Conservation (phyloP, 2,113 vertebrate genomes). For the Macquaria ambigua region DNA sequence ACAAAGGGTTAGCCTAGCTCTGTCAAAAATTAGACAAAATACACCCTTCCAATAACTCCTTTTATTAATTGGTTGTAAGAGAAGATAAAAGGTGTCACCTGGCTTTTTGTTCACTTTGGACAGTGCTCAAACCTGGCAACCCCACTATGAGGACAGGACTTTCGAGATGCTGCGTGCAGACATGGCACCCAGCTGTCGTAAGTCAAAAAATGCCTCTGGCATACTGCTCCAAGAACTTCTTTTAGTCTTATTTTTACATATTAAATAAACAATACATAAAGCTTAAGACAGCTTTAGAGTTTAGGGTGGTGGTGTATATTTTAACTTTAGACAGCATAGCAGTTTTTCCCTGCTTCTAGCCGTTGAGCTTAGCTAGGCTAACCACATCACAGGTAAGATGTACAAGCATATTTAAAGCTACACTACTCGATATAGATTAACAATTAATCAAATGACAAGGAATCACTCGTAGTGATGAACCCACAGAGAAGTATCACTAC, state of each 20-base stretch:
- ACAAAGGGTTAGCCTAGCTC: neutral
- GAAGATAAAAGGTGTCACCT: neutral
- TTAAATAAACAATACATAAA: neutral
- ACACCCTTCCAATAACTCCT: neutral
- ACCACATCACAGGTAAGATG: neutral
- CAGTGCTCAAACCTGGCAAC: conserved; percentile 14
- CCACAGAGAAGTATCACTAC: neutral
- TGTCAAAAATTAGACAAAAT: neutral
- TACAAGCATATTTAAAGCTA: neutral
- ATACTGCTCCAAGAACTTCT: neutral
- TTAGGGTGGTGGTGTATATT: neutral
- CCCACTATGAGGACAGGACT: conserved; percentile 1
- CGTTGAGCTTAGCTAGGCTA: neutral
- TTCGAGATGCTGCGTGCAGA: neutral
- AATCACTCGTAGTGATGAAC: neutral
- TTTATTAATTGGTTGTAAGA: neutral
- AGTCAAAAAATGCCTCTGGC: neutral
- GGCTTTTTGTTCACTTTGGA: conserved; percentile 16
- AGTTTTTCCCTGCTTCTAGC: neutral
- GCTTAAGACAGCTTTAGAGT: neutral
- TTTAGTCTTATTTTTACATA: neutral
- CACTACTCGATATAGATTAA: neutral
- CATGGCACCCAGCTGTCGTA: neutral
- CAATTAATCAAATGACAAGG: neutral
- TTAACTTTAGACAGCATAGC: neutral